phyloP scores from a whole-genome alignment of 2,113 vertebrate species.

The Toxotes chatareus region DNA sequence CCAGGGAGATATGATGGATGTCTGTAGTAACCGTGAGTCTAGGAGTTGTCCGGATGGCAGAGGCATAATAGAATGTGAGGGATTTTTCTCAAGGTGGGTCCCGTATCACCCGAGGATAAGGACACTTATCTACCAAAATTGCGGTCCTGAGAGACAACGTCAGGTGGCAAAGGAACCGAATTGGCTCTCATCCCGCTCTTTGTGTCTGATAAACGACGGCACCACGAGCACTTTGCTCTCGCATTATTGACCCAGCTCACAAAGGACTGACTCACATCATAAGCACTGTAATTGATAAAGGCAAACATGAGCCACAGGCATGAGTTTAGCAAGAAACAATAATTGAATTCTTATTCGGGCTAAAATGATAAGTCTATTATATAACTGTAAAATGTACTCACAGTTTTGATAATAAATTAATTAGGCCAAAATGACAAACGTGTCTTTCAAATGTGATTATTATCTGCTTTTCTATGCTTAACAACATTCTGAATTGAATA shows the following conservation, averaged over 20 bases:
- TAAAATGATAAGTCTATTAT: not conserved
- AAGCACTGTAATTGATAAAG: not conserved
- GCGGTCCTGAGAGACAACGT: slow-evolving; percentile 63
- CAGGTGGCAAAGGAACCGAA: slow-evolving; percentile 41
- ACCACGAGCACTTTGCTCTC: slow-evolving; percentile 47
- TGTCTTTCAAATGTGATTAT: not conserved
- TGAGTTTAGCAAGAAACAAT: not conserved
- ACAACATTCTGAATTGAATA: not conserved
- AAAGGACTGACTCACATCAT: slow-evolving; percentile 20
- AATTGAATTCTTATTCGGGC: not conserved
- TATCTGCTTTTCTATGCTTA: not conserved
- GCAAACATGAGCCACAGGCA: slow-evolving; percentile 17
- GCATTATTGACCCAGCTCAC: slow-evolving; percentile 59
- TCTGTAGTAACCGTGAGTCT: slow-evolving; percentile 35
- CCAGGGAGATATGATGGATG: slow-evolving; percentile 64
- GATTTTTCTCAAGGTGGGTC: slow-evolving; percentile 61
- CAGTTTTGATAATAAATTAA: not conserved
- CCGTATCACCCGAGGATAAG: slow-evolving; percentile 58
- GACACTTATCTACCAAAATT: slow-evolving; percentile 68
- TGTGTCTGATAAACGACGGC: slow-evolving; percentile 72
- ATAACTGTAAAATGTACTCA: not conserved
- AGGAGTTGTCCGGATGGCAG: slow-evolving; percentile 43
- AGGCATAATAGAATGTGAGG: slow-evolving; percentile 59
- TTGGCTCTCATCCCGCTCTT: slow-evolving; percentile 63
- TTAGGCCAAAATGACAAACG: not conserved